Evolutionary conservation across 1,140 invertebrate genomes (phyloP).

Genomic region (Brachionus sp.): DNA sequence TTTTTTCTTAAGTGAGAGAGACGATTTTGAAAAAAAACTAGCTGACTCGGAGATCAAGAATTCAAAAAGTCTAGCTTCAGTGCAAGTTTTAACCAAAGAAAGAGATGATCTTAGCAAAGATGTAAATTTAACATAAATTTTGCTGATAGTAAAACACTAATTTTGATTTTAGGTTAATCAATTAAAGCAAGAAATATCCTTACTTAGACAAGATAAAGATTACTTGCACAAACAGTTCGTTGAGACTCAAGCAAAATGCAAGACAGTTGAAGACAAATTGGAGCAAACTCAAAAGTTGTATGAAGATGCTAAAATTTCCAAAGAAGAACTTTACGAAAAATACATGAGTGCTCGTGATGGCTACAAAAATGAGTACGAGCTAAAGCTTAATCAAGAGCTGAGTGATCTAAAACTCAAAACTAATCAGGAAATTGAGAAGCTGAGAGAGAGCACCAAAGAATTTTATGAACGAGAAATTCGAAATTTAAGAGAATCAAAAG

Average conservation of each 20-base stretch:
- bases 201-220: slow-evolving; percentile 60
- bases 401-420: slow-evolving; percentile 54
- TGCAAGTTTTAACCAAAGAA: slow-evolving; percentile 53
- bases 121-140: slow-evolving; percentile 48
- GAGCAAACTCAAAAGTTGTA: slow-evolving; percentile 51
- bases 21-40: slow-evolving; percentile 53
- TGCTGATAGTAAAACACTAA: background rate
- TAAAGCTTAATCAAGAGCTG: slow-evolving; percentile 56
- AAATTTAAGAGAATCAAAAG: slow-evolving; percentile 56
- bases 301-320: slow-evolving; percentile 55
- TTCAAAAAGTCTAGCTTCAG: slow-evolving; percentile 51
- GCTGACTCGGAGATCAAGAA: slow-evolving; percentile 51
- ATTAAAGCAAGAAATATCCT: slow-evolving; percentile 53
- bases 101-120: slow-evolving; percentile 56
- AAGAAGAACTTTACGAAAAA: slow-evolving; percentile 61
- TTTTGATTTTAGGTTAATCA: slow-evolving; percentile 50
- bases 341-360: slow-evolving; percentile 57
- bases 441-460: slow-evolving; percentile 55
- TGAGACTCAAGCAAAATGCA: slow-evolving; percentile 52
- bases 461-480: slow-evolving; percentile 60
- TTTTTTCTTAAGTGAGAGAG: slow-evolving; percentile 53
- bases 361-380: slow-evolving; percentile 60
- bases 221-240: slow-evolving; percentile 56
- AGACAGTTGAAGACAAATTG: slow-evolving; percentile 53
- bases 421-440: slow-evolving; percentile 56